Evolutionary conservation across 2,113 vertebrate species (phyloP), one percentile per base, ranked within the genome.

Genomic region (Apeltes quadracus): DNA sequence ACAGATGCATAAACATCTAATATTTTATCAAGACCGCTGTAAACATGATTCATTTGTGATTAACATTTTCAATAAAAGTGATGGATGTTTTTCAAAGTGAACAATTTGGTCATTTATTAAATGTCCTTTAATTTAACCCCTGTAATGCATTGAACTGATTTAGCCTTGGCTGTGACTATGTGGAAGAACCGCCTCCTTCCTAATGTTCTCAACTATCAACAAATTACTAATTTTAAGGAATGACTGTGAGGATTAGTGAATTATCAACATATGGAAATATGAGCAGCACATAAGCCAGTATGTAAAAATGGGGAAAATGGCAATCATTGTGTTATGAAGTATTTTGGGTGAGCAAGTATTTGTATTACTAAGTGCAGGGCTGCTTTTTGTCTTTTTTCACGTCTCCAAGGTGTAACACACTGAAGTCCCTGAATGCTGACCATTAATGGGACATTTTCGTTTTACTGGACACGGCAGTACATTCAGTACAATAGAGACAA

Each of bases 51-150:
- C 0, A 20, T 58, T 20, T 61, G 3, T 36, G 25, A 59, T 51
- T 20, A 58, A 56, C 50, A 65, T 38, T 46, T 15, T 55, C 8
- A 62, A 11, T 39, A 14, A 50, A 63, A 50, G 5, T 18, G 7
- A 25, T 13, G 14, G 5, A 39, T 36, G 9, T 4, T 34, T 63
- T 69, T 70, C 18, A 32, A 62, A 66, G 23, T 61, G 4, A 48
- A 61, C 20, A 46, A 55, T 55, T 56, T 59, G 14, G 1, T 64
- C 57, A 5, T 57, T 79, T 63, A 34, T 57, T 1, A 39, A 54
- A 15, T 73, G 27, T 46, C 22, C 20, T 61, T 16, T 46, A 13
- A 39, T 20, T 29, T 51, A 61, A 27, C 25, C 3, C 36, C 9
- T 46, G 48, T 64, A 36, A 59, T 7, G 51, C n/a, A 64, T 16